phyloP scores from a whole-genome alignment of 2,797 vertebrate species.

The Sarcophilus harrisii region DNA sequence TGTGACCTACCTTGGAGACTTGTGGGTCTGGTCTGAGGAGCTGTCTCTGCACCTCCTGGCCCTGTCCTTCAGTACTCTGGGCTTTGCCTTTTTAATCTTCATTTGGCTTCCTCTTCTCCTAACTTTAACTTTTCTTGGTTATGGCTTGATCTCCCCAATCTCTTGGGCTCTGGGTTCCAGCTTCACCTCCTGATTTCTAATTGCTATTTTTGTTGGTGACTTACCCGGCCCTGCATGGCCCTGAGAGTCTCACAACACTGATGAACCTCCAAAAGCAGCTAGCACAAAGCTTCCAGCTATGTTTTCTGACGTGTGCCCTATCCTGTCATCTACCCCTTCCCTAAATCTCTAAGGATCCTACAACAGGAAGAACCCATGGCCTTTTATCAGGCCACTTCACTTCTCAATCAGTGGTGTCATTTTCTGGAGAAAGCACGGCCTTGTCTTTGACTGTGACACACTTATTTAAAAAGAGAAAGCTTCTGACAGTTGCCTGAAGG shows the following conservation, averaged over 20 bases:
- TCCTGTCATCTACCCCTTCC: too few species aligned
- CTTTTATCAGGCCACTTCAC: background rate
- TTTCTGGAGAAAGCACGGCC: background rate
- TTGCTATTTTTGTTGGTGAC: background rate
- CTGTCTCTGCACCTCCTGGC: background rate
- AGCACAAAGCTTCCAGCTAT: background rate
- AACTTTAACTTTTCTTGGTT: background rate
- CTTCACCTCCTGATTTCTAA: background rate
- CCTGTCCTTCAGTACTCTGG: background rate
- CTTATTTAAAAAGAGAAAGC: background rate
- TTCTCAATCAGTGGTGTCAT: background rate
- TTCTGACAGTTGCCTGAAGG: background rate
- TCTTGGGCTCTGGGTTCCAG: background rate
- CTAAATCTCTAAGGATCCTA: background rate
- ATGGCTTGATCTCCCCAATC: background rate
- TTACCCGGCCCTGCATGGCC: background rate
- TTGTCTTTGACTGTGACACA: background rate
- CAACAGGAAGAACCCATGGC: background rate
- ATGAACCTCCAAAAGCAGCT: background rate
- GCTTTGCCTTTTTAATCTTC: background rate
- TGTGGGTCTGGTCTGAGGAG: background rate
- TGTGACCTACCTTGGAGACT: background rate
- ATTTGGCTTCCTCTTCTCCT: background rate
- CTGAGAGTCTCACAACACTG: background rate
- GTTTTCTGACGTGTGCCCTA: background rate